Percentiles rank a stretch among this genome's conserved stretches.
These are phyloP conservation scores for Scaptomyza pallida DNA, from an alignment of 1,140 invertebrate species.

Conservation along the genomic window DNA sequence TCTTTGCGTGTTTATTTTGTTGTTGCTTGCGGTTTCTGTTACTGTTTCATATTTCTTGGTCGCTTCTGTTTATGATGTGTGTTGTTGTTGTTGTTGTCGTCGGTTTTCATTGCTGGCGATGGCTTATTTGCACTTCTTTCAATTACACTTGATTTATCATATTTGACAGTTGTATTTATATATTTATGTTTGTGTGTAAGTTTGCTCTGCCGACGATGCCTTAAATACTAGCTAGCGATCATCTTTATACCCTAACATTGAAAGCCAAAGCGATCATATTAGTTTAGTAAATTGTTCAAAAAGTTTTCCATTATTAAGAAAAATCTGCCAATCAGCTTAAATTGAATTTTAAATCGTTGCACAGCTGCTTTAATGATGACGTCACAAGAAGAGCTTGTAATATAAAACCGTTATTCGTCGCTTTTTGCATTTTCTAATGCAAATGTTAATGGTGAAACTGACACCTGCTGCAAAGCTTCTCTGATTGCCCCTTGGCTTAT, in stretches of 20 bases:
- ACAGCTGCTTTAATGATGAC: conserved; percentile 27
- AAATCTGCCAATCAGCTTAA: conserved; percentile 54
- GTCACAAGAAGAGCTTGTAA: conserved; percentile 44
- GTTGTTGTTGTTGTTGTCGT: no score
- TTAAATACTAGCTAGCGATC: conserved; percentile 49
- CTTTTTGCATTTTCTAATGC: conserved; percentile 1
- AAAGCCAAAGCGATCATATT: background rate
- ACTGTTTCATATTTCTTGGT: conserved; percentile 6
- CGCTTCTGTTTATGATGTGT: conserved; percentile 5
- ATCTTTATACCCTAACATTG: conserved; percentile 25
- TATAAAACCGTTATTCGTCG: no score
- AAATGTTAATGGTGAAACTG: conserved; percentile 18
- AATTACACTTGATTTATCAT: conserved; percentile 82
- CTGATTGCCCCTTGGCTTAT: conserved; percentile 3
- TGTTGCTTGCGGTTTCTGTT: conserved; percentile 29
- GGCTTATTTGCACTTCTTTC: conserved; percentile 81
- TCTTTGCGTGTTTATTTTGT: conserved; percentile 49
- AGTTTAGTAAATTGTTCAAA: background rate
- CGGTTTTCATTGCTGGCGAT: conserved; percentile 60
- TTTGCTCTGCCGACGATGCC: conserved; percentile 41
- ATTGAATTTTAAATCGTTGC: conserved; percentile 1
- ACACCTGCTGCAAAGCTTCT: conserved; percentile 44
- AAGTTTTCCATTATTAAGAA: no score
- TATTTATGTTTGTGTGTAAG: no score
- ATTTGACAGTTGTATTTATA: conserved; percentile 78